Base-by-base conservation (phyloP, 2,888 invertebrate genomes). In the Onchidella celtica region DNA sequence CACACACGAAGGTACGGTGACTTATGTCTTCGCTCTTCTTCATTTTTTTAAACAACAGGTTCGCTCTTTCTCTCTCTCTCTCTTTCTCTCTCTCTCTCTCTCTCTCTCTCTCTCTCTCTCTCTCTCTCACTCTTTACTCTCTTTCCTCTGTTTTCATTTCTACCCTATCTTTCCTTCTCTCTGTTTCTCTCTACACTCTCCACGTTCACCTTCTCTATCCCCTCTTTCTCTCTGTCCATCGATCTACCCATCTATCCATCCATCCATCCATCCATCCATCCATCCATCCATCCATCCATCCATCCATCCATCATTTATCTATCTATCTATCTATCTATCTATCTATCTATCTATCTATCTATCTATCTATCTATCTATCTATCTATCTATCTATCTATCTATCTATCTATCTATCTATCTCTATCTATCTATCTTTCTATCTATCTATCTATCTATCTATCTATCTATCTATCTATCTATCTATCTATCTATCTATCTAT, bases 311-410 rank as follows among this genome's bases (percentile, higher is more conserved):
- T 27, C 61, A n/a, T 61, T 27, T 6, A 9, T 61, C 17, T 47
- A 11, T 47, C 40, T 70, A 21, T 47, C 40, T 70, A 40, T 27
- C 40, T 70, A 40, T 24, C 40, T 70, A 40, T 47, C 40, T 47
- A 40, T 27, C 40, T 70, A 40, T 47, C 40, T n/a, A 61, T 38
- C 1, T 32, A 77, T 38, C 4, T 21, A 68, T 27, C 36, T 32
- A 77, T 38, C 2, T 34, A 55, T 27, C 3, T 47, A 70, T 27
- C 1, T 47, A 70, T 27, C 3, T 34, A 73, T n/a, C 4, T 73
- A 73, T 32, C 3, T 73, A 73, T 32, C 3, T 73, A 73, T 32
- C 3, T 57, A 73, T 32, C 3, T 57, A 73, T 29, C 36, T 29
- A 6, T 27, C 61, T 27, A 6, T 61, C 61, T 61, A n/a, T 27